Percentiles rank a stretch among this genome's conserved stretches.
phyloP scores from a whole-genome alignment of 2,797 vertebrate species.

The Martes flavigula region DNA sequence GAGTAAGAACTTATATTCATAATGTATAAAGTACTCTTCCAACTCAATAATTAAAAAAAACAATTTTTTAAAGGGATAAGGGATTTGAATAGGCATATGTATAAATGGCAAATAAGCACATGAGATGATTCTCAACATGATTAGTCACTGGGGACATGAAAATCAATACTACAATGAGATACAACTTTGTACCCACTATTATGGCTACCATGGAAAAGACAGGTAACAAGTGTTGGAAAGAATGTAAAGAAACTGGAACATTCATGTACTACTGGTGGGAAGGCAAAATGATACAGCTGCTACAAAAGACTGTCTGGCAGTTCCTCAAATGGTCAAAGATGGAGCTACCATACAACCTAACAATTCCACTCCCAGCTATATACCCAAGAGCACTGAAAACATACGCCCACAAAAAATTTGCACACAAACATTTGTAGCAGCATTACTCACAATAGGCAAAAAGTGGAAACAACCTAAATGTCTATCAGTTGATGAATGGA shows the following conservation, averaged over 20 bases:
- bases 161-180: background rate
- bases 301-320: background rate
- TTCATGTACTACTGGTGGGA: background rate
- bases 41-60: background rate
- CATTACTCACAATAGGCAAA: background rate
- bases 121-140: background rate
- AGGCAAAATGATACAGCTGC: background rate
- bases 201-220: background rate
- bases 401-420: background rate
- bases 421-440: background rate
- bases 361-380: background rate
- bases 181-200: background rate
- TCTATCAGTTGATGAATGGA: background rate
- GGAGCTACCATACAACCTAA: background rate
- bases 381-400: background rate
- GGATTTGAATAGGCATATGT: background rate
- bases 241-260: background rate
- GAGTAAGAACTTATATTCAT: background rate
- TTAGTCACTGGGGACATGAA: background rate
- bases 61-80: background rate
- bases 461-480: background rate
- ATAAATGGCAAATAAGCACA: background rate
- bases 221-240: background rate
- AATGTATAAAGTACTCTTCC: background rate
- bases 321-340: background rate